Evolutionary conservation across 2,888 invertebrate genomes (phyloP).

Genomic region (Eristalis arbustorum): DNA sequence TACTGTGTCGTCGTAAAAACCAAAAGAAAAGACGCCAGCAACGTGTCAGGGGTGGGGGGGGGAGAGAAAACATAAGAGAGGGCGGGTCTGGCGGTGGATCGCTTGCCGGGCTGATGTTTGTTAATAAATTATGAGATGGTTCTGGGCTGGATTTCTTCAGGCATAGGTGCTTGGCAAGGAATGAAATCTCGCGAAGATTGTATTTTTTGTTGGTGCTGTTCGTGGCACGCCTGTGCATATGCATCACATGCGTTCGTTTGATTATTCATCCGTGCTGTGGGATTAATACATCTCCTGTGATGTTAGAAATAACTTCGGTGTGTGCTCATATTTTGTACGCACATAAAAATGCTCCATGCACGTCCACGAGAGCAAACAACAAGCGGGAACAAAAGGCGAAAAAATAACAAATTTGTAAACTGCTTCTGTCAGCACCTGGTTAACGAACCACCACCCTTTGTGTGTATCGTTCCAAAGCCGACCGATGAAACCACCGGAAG

Average conservation of each 20-base stretch:
- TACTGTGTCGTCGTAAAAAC: slow-evolving; percentile 46
- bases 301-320: slow-evolving; percentile 23
- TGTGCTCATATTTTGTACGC: slow-evolving; percentile 8
- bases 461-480: slow-evolving; percentile 6
- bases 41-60: neutral
- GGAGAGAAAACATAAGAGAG: neutral
- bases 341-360: neutral
- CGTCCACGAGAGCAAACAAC: slow-evolving; percentile 3
- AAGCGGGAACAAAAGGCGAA: neutral
- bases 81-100: slow-evolving; percentile 26
- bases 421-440: slow-evolving; percentile 61
- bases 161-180: neutral
- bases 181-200: slow-evolving; percentile 21
- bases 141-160: slow-evolving; percentile 17
- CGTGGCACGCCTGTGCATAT: neutral
- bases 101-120: slow-evolving; percentile 48
- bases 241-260: slow-evolving; percentile 7
- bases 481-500: slow-evolving; percentile 1
- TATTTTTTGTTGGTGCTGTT: neutral
- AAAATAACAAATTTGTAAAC: slow-evolving; percentile 24
- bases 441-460: slow-evolving; percentile 37
- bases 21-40: neutral
- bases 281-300: slow-evolving; percentile 12
- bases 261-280: slow-evolving; percentile 38
- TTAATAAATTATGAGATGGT: slow-evolving; percentile 65